Evolutionary conservation across 2,113 vertebrate genomes (phyloP), one percentile per base, ranked within the genome.

Genomic region (Ctenomys sociabilis): DNA sequence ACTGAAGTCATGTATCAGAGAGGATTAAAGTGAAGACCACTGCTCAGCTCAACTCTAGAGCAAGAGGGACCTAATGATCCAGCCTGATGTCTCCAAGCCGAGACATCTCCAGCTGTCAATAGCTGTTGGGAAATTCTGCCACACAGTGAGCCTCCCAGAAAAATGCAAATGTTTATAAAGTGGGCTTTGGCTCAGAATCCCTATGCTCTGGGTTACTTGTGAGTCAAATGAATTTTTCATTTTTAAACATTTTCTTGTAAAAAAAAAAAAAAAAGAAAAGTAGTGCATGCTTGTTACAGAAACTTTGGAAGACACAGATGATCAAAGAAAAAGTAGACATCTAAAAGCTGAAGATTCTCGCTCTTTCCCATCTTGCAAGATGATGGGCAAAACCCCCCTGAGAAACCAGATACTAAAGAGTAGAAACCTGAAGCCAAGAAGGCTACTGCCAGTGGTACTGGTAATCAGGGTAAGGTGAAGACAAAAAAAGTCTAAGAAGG

Each of bases 241-340:
- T 93, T 77, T 86, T 26, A 61, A 85, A 35, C n/a, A 22, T 85
- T 81, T 81, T 66, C 77, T 87, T 84, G 35, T 85, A 93, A 49
- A 73, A 87, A 57, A 19, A n/a, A 93, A 49, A 73, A 87, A 57
- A 19, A n/a, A n/a, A n/a, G n/a, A n/a, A n/a, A 59, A 59, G 40
- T 37, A 81, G 28, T 16, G 24, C 0, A 6, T 61, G 16, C 43
- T 86, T 16, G 10, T 12, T 13, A 28, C 35, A 54, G 57, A 90
- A 91, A 49, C 32, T 43, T 84, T 30, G 92, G 52, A 94, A 90
- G 40, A 78, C n/a, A 54, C 1, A 90, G 73, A 10, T 40, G 83
- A 52, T 37, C 63, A 85, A 82, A 94, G 59, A 84, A 21, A 89
- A 87, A 85, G n/a, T 40, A 70, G 82, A 63, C 90, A 77, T 57